Evolutionary conservation across 1,140 invertebrate genomes (phyloP).

Genomic region (Procambarus virginalis): DNA sequence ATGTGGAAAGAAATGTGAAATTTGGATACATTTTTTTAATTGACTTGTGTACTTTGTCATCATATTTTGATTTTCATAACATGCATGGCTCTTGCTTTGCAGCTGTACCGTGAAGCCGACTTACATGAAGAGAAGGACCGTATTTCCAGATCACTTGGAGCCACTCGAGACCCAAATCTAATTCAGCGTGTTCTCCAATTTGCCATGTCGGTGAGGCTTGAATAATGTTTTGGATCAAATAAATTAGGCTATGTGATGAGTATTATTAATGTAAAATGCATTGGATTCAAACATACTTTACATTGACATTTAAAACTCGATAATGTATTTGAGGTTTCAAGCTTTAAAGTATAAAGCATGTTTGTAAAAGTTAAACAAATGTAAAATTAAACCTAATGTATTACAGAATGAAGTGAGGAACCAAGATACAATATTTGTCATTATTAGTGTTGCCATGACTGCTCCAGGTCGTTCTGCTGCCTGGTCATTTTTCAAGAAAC

Average conservation of each 20-base stretch:
- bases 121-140: slow-evolving; percentile 95
- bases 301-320: too few relatives aligned
- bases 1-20: too few relatives aligned
- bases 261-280: too few relatives aligned
- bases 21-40: too few relatives aligned
- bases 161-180: slow-evolving; percentile 80
- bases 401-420: slow-evolving; percentile 89
- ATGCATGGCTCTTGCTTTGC: slow-evolving; percentile 31
- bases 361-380: too few relatives aligned
- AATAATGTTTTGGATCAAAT: too few relatives aligned
- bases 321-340: too few relatives aligned
- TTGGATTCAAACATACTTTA: too few relatives aligned
- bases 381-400: slow-evolving; percentile 17
- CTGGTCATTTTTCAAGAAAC: slow-evolving; percentile 94
- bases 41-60: too few relatives aligned
- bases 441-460: slow-evolving; percentile 86
- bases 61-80: too few relatives aligned
- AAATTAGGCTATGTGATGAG: too few relatives aligned
- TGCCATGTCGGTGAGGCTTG: slow-evolving; percentile 84
- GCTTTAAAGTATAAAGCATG: too few relatives aligned
- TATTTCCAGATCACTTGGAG: slow-evolving; percentile 87
- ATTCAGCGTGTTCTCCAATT: slow-evolving; percentile 89
- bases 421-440: slow-evolving; percentile 92
- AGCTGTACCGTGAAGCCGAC: slow-evolving; percentile 88
- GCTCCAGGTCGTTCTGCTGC: slow-evolving; percentile 86